phyloP scores from a whole-genome alignment of 2,888 invertebrate genomes.

The Fissipunctia ypsillon region DNA sequence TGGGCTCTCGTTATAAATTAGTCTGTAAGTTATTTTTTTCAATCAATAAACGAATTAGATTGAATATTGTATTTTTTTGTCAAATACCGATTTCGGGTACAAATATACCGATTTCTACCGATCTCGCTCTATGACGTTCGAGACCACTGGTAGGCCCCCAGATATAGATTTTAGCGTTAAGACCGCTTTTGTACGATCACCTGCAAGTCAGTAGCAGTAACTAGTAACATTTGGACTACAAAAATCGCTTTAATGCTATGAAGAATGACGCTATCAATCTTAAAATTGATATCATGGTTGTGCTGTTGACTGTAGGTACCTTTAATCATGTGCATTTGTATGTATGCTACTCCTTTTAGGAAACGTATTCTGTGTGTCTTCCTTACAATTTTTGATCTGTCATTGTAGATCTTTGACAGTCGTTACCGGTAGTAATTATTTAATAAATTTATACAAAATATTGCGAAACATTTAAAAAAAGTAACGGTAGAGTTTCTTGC shows the following conservation, averaged over 20 bases:
- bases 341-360: background rate
- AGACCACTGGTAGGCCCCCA: too few species aligned
- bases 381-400: background rate
- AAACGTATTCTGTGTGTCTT: background rate
- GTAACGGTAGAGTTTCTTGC: too few species aligned
- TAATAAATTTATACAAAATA: too few species aligned
- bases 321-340: background rate
- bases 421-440: background rate
- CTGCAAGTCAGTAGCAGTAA: too few species aligned
- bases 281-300: background rate
- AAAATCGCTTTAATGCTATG: background rate
- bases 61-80: too few species aligned
- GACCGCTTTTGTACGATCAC: background rate
- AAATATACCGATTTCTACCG: too few species aligned
- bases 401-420: background rate
- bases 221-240: background rate
- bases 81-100: too few species aligned
- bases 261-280: background rate
- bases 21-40: too few species aligned
- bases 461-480: too few species aligned
- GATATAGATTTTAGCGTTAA: background rate
- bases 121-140: too few species aligned
- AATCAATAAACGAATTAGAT: too few species aligned
- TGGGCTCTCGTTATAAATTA: too few species aligned
- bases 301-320: background rate